Percentiles rank a stretch among this genome's conserved stretches.
Conservation (phyloP, 2,113 vertebrate genomes). For the Cavia porcellus region DNA sequence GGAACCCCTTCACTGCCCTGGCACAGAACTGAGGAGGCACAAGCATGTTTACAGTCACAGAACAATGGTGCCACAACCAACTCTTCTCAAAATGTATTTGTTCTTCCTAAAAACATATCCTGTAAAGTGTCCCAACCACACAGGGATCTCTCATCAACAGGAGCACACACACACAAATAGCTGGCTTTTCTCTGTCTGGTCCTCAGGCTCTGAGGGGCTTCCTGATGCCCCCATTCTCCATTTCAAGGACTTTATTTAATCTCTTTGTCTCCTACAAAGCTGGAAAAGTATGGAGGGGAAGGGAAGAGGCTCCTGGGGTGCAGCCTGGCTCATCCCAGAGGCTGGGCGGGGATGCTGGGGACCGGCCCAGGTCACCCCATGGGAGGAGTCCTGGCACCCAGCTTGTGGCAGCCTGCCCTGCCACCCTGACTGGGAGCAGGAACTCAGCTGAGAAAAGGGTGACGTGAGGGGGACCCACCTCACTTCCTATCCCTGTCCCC, state of each 20-base stretch:
- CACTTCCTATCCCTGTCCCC: not conserved
- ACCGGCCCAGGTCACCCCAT: constrained; percentile 75
- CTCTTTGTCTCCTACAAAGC: constrained; percentile 20
- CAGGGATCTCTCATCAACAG: not conserved
- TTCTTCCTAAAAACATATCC: not conserved
- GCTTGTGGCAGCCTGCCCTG: not conserved
- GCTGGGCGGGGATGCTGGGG: constrained; percentile 2
- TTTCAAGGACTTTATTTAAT: not conserved
- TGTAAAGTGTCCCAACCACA: not conserved
- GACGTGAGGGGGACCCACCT: not conserved
- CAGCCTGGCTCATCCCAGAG: not conserved
- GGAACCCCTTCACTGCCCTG: not conserved
- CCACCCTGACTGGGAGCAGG: not conserved
- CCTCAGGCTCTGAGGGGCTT: not conserved
- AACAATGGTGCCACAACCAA: accelerated
- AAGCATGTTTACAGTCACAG: not conserved
- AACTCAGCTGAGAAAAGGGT: not conserved
- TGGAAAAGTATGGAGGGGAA: not conserved
- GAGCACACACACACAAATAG: not conserved
- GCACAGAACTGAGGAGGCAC: not conserved
- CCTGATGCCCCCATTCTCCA: not conserved
- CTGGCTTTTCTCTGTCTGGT: not conserved
- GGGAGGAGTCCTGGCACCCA: constrained; percentile 58
- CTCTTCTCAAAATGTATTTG: not conserved
- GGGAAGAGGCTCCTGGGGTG: not conserved